Evolutionary conservation across 2,888 invertebrate species (phyloP).

Genomic region (Hipparchia semele): DNA sequence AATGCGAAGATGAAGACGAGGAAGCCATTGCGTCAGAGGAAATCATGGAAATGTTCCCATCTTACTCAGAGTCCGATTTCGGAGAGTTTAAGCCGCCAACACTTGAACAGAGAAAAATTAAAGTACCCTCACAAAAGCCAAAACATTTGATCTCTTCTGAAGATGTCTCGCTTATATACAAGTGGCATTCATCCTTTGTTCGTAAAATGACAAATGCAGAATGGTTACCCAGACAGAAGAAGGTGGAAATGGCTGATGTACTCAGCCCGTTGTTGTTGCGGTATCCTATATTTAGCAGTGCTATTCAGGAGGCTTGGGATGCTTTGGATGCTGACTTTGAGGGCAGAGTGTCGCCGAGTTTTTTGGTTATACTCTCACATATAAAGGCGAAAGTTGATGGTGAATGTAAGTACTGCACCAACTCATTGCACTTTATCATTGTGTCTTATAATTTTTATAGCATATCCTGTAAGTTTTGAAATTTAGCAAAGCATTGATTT

Average conservation of each 20-base stretch:
- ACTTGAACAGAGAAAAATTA: slow-evolving; percentile 76
- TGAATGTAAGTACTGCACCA: slow-evolving; percentile 54
- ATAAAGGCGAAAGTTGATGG: slow-evolving; percentile 77
- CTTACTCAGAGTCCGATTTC: slow-evolving; percentile 87
- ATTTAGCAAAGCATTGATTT: no score
- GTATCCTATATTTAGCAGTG: slow-evolving; percentile 81
- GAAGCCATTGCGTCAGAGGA: slow-evolving; percentile 86
- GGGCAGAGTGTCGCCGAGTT: slow-evolving; percentile 78
- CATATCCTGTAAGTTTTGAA: no score
- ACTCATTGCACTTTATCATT: no score
- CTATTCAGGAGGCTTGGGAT: slow-evolving; percentile 78
- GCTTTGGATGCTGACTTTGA: slow-evolving; percentile 82
- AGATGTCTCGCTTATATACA: slow-evolving; percentile 83
- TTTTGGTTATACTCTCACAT: slow-evolving; percentile 82
- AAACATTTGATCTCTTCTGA: slow-evolving; percentile 71
- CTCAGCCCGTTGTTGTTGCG: slow-evolving; percentile 80
- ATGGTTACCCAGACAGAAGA: slow-evolving; percentile 81
- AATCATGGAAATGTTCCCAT: slow-evolving; percentile 88
- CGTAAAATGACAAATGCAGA: slow-evolving; percentile 82
- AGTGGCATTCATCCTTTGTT: slow-evolving; percentile 84
- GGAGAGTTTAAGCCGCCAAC: slow-evolving; percentile 83
- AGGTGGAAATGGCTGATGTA: slow-evolving; percentile 68
- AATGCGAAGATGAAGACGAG: slow-evolving; percentile 86
- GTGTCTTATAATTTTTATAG: no score
- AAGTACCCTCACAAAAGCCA: slow-evolving; percentile 51